Percentiles rank a stretch among this genome's conserved stretches.
These are phyloP conservation scores for Exocentrus adspersus DNA, from an alignment of 2,888 invertebrate species.

Conservation along the genomic window DNA sequence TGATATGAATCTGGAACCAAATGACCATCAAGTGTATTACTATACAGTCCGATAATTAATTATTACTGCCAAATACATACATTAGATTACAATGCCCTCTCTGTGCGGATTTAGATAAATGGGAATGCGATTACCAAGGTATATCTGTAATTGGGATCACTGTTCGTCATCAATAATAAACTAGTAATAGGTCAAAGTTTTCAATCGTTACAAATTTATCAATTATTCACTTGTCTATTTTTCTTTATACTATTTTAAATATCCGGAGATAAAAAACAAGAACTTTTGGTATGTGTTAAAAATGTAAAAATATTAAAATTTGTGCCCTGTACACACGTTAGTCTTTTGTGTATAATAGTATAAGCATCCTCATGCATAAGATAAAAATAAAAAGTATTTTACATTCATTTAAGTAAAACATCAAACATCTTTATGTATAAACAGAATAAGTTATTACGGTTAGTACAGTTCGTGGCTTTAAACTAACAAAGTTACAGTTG, in stretches of 20 bases:
- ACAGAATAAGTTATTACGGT: conserved; percentile 44
- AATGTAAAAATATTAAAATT: too few species aligned
- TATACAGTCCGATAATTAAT: conserved; percentile 44
- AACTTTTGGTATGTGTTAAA: too few species aligned
- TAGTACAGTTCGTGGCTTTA: conserved; percentile 36
- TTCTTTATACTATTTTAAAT: too few species aligned
- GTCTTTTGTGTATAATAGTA: too few species aligned
- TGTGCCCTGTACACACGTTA: too few species aligned
- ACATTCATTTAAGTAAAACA: conserved; percentile 16
- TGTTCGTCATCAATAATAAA: conserved; percentile 10
- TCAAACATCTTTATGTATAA: conserved; percentile 37
- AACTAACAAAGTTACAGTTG: conserved; percentile 43
- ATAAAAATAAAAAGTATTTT: conserved; percentile 13
- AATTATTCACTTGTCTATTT: too few species aligned
- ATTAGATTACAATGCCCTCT: conserved; percentile 32
- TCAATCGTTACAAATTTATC: too few species aligned
- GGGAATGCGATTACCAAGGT: conserved; percentile 17
- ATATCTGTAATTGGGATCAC: conserved; percentile 19
- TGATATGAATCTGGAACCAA: conserved; percentile 46
- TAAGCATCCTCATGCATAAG: neutral
- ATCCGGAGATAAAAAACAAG: too few species aligned
- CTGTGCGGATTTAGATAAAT: conserved; percentile 13
- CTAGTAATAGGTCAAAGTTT: too few species aligned
- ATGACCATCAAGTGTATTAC: conserved; percentile 48
- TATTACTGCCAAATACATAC: conserved; percentile 39